These are phyloP conservation scores for Gadus chalcogrammus DNA, from an alignment of 2,113 vertebrate species.

Conservation along the genomic window DNA sequence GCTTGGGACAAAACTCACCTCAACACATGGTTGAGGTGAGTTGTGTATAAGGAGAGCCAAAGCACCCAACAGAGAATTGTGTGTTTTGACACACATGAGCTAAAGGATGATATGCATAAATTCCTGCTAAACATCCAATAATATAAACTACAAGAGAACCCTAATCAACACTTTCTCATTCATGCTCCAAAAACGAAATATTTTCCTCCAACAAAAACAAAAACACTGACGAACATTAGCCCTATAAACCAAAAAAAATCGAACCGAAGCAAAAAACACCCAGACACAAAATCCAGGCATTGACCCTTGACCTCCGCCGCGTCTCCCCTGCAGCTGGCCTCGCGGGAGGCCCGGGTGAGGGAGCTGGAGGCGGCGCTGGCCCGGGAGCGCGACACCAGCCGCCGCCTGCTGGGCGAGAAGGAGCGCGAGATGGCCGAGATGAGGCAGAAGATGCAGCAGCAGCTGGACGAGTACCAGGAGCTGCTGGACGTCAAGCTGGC, in stretches of 20 bases:
- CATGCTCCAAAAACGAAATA: too few species aligned
- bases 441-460: constrained; percentile 91
- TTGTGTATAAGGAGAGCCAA: not conserved
- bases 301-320: too few species aligned
- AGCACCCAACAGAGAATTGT: not conserved
- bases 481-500: constrained; percentile 95
- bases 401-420: constrained; percentile 85
- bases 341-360: constrained; percentile 85
- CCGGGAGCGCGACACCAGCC: constrained; percentile 83
- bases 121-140: too few species aligned
- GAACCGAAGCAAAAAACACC: too few species aligned
- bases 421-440: constrained; percentile 95
- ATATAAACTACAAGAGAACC: not conserved
- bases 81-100: too few species aligned
- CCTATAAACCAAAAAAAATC: too few species aligned
- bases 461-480: constrained; percentile 97
- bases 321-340: constrained; percentile 74
- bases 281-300: too few species aligned
- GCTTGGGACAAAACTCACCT: too few species aligned
- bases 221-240: too few species aligned
- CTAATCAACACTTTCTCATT: not conserved
- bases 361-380: constrained; percentile 88
- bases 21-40: too few species aligned
- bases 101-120: too few species aligned
- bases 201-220: too few species aligned